These are phyloP conservation scores for Nephotettix cincticeps DNA, from an alignment of 1,140 invertebrate species.

Conservation along the genomic window DNA sequence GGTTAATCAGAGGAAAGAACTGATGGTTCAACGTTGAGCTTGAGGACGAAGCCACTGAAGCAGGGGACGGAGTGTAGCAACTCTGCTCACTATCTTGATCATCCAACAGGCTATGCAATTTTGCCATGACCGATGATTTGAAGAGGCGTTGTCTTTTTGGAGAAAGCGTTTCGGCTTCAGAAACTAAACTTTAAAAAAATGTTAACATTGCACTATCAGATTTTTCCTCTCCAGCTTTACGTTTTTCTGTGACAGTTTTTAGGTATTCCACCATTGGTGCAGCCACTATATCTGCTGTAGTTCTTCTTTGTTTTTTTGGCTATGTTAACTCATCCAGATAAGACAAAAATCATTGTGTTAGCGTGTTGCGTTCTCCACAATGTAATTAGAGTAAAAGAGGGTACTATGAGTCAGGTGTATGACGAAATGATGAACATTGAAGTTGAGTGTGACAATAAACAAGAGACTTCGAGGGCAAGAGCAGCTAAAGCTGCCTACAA, in stretches of 20 bases:
- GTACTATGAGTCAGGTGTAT: background rate
- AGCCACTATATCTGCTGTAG: constrained; percentile 3
- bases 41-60: too few relatives aligned
- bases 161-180: background rate
- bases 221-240: background rate
- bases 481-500: background rate
- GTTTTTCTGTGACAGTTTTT: background rate
- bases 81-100: background rate
- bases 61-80: too few relatives aligned
- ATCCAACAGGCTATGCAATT: background rate
- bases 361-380: constrained; percentile 8
- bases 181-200: constrained; percentile 4
- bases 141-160: background rate
- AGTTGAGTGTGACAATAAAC: background rate
- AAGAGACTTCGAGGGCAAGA: background rate
- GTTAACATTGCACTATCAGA: background rate
- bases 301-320: background rate
- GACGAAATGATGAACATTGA: background rate
- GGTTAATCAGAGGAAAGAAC: background rate
- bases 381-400: constrained; percentile 4
- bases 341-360: constrained; percentile 9
- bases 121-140: background rate
- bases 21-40: too few relatives aligned
- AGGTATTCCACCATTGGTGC: background rate
- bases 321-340: background rate